Percentiles rank a stretch among this genome's conserved stretches.
These are phyloP conservation scores for Prionace glauca DNA, from an alignment of 2,797 vertebrate species.

Conservation along the genomic window DNA sequence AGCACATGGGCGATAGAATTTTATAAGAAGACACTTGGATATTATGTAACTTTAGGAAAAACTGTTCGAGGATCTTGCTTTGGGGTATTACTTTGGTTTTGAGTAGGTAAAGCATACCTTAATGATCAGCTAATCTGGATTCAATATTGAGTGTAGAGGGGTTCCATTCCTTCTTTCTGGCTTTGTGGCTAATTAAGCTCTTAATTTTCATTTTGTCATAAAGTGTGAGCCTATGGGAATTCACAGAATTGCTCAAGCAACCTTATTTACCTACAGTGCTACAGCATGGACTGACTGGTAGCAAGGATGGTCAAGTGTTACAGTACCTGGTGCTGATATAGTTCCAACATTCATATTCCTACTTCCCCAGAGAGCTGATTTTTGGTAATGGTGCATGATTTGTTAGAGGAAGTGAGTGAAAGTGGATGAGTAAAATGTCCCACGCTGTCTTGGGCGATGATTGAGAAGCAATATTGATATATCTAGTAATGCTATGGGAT, in stretches of 20 bases:
- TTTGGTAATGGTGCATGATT: background rate
- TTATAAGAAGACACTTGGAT: background rate
- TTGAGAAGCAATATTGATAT: background rate
- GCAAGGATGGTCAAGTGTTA: background rate
- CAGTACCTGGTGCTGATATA: background rate
- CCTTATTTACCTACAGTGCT: background rate
- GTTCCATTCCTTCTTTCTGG: background rate
- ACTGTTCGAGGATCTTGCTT: background rate
- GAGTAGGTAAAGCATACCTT: background rate
- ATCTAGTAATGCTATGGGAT: background rate
- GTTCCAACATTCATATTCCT: background rate
- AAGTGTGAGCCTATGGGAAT: conserved; percentile 21
- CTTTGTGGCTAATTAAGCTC: background rate
- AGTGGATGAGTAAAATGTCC: background rate
- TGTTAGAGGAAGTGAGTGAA: conserved; percentile 3
- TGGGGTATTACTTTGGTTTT: background rate
- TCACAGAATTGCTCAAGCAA: background rate
- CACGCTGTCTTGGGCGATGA: background rate
- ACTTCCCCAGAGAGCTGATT: background rate
- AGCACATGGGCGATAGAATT: background rate
- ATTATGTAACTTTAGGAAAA: background rate
- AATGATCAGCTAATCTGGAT: background rate
- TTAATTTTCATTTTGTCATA: conserved; percentile 25
- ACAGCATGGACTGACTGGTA: background rate
- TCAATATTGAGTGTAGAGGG: background rate